A percentile compares a stretch with the other conserved stretches of the same genome.
These are phyloP conservation scores for Eupithecia pulchellata DNA, from an alignment of 2,888 invertebrate genomes.

Conservation along the genomic window DNA sequence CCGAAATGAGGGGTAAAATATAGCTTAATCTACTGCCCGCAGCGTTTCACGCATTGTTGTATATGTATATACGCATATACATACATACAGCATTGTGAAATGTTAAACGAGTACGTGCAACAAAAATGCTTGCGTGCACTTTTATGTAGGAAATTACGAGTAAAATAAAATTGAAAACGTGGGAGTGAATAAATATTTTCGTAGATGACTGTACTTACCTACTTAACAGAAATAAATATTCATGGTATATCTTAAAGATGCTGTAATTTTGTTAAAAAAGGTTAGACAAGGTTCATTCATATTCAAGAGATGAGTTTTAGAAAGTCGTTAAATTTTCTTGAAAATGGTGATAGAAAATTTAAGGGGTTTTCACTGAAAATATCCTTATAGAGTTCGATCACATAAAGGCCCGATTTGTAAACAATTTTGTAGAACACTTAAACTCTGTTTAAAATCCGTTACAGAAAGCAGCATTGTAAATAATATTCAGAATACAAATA, in stretches of 20 bases:
- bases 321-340: conserved; percentile 23
- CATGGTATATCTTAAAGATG: conserved; percentile 39
- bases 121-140: not conserved
- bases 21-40: too few species aligned
- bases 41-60: too few species aligned
- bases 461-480: too few species aligned
- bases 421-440: not conserved
- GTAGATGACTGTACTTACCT: not conserved
- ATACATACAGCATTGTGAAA: not conserved
- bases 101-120: not conserved
- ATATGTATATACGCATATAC: too few species aligned
- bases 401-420: not conserved
- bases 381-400: not conserved
- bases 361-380: not conserved
- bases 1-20: too few species aligned
- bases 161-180: not conserved
- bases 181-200: not conserved
- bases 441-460: not conserved
- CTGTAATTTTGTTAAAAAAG: conserved; percentile 41
- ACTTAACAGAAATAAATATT: conserved; percentile 45
- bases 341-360: conserved; percentile 19
- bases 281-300: conserved; percentile 31
- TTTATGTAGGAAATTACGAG: too few species aligned
- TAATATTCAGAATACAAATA: too few species aligned
- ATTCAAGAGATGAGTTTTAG: conserved; percentile 29